phyloP scores from a whole-genome alignment of 2,888 invertebrate genomes.

The Ypsolopha scabrella region DNA sequence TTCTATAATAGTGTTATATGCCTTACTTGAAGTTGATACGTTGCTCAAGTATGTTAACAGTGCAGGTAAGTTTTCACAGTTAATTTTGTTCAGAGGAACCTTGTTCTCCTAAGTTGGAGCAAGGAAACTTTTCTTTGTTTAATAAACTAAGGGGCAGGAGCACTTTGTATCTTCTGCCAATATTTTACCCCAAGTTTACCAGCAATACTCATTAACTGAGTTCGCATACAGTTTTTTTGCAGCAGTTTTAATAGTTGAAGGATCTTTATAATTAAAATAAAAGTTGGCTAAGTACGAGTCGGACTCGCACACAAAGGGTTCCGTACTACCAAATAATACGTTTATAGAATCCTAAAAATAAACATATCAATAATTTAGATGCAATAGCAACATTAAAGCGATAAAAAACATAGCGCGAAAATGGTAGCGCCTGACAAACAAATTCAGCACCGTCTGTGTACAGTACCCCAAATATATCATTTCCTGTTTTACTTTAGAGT shows the following conservation, averaged over 20 bases:
- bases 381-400: too few species aligned
- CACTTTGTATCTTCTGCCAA: slow-evolving; percentile 21
- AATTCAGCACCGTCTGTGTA: too few species aligned
- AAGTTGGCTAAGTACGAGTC: too few species aligned
- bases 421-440: too few species aligned
- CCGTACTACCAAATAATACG: too few species aligned
- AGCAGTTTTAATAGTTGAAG: not conserved
- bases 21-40: slow-evolving; percentile 6
- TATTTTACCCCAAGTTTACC: slow-evolving; percentile 14
- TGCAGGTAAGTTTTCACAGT: slow-evolving; percentile 13
- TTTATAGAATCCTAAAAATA: too few species aligned
- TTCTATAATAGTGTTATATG: too few species aligned
- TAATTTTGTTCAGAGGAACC: slow-evolving; percentile 23
- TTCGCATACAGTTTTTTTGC: not conserved
- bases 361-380: too few species aligned
- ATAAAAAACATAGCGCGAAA: too few species aligned
- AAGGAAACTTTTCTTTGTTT: slow-evolving; percentile 24
- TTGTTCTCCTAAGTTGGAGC: slow-evolving; percentile 16
- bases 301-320: too few species aligned
- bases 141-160: slow-evolving; percentile 32
- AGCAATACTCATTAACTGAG: not conserved
- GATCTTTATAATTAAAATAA: not conserved
- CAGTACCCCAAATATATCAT: too few species aligned
- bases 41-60: slow-evolving; percentile 13
- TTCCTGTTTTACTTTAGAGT: too few species aligned